Evolutionary conservation across 2,797 vertebrate genomes (phyloP).

Genomic region (Podargus strigoides): DNA sequence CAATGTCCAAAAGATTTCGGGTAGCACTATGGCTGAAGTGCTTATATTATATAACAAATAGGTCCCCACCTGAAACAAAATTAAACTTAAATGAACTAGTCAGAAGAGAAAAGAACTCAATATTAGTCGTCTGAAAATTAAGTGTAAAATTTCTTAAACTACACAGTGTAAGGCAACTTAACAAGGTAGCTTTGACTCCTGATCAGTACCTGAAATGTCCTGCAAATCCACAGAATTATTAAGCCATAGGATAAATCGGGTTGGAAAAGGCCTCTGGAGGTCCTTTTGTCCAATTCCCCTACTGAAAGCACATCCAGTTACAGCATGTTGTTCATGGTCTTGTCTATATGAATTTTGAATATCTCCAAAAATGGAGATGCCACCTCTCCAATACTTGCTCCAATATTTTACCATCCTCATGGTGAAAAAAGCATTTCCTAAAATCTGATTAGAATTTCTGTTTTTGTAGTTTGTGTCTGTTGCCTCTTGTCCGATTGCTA

Average conservation of each 20-base stretch:
- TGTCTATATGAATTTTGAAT: background rate
- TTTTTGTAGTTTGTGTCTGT: no score
- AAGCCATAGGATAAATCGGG: background rate
- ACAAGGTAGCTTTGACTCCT: background rate
- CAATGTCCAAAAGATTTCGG: background rate
- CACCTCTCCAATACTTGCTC: background rate
- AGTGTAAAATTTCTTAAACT: background rate
- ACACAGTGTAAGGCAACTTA: background rate
- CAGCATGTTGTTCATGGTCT: background rate
- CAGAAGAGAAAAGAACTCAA: background rate
- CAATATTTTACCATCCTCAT: no score
- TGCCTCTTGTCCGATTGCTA: rapidly evolving
- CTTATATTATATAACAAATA: background rate
- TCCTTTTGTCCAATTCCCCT: background rate
- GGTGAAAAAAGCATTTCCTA: no score
- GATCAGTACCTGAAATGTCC: background rate
- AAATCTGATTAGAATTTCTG: no score
- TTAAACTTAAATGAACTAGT: background rate
- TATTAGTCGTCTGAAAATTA: background rate
- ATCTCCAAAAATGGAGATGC: background rate
- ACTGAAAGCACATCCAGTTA: background rate
- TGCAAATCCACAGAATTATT: background rate
- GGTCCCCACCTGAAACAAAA: background rate
- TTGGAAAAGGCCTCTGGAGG: background rate
- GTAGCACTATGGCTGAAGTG: background rate